These are phyloP conservation scores for Plusia festucae DNA, from an alignment of 2,888 invertebrate species.

Conservation along the genomic window DNA sequence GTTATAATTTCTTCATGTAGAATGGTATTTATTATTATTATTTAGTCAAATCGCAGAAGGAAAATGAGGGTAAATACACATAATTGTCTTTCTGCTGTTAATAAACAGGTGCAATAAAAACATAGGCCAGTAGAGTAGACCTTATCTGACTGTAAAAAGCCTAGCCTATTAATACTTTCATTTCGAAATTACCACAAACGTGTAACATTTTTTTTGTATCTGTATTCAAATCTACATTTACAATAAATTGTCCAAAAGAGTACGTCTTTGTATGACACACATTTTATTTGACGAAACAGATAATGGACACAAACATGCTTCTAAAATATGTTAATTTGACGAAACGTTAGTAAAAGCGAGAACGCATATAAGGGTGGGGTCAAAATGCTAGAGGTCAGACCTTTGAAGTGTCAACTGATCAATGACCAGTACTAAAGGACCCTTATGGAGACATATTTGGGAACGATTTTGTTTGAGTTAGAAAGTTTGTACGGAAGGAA, in stretches of 20 bases:
- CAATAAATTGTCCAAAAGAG: too few relatives aligned
- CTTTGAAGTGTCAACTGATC: slow-evolving; percentile 59
- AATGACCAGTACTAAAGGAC: slow-evolving; percentile 47
- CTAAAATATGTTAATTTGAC: slow-evolving; percentile 57
- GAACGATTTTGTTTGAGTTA: slow-evolving; percentile 29
- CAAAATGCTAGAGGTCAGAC: slow-evolving; percentile 56
- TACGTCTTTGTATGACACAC: slow-evolving; percentile 21
- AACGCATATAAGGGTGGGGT: slow-evolving; percentile 58
- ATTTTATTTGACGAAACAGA: slow-evolving; percentile 42
- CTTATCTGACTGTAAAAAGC: too few relatives aligned
- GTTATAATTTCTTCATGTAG: slow-evolving; percentile 8
- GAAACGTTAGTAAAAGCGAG: slow-evolving; percentile 62
- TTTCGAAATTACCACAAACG: not conserved
- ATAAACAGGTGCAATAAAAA: not conserved
- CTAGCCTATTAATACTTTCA: too few relatives aligned
- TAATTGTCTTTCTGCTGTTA: not conserved
- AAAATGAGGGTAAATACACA: not conserved
- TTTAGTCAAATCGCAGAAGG: not conserved
- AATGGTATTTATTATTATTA: not conserved
- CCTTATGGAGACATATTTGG: slow-evolving; percentile 30
- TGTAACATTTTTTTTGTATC: not conserved
- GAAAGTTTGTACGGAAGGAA: slow-evolving; percentile 17
- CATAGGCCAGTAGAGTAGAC: not conserved
- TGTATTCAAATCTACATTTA: too few relatives aligned
- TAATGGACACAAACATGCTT: slow-evolving; percentile 31